Evolutionary conservation across 2,888 invertebrate genomes (phyloP), one percentile per base, ranked within the genome.

Genomic region (Chrysopilus asiliformis): DNA sequence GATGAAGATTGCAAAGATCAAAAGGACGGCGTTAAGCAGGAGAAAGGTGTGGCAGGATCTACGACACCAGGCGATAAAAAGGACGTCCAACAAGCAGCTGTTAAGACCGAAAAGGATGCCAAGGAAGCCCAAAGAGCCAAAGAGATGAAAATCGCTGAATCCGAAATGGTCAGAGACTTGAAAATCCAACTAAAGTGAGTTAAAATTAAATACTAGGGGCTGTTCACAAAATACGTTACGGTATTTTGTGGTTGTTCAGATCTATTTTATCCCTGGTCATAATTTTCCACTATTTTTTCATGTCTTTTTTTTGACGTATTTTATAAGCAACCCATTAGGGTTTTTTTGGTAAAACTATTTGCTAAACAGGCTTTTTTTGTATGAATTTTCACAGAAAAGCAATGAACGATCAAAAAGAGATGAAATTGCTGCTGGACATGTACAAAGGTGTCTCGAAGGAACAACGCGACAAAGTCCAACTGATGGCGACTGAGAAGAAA

Each of bases 401-500:
- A 9, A 71, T 85, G 31, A 90, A 87, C 56, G 90, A 89, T 56
- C 89, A 91, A 62, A 89, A 90, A 52, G 95, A 95, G 60, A 74
- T 94, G 76, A 94, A 94, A 57, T 65, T 95, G 0, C 63, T 95
- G 9, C 67, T 94, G 43, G 94, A 95, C 59, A 93, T 93, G 89
- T 93, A 94, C 67, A 95, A 94, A 66, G 87, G 90, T n/a, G 87
- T 87, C 7, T 83, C 90, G 40, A 95, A 94, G 59, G 95, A 95
- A 55, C 90, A 91, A 57, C 70, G 94, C 4, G 94, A 95, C 58
- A 94, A 94, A 66, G 93, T 90, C 28, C 89, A 90, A 65, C 68
- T 94, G 39, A 91, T 94, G 93, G 89, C 91, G 1, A 82, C 85
- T 1, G 94, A 95, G 64, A 79, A 91, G 52, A 91, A 91, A 65